Evolutionary conservation across 1,140 invertebrate species (phyloP).

Genomic region (Achroia grisella): DNA sequence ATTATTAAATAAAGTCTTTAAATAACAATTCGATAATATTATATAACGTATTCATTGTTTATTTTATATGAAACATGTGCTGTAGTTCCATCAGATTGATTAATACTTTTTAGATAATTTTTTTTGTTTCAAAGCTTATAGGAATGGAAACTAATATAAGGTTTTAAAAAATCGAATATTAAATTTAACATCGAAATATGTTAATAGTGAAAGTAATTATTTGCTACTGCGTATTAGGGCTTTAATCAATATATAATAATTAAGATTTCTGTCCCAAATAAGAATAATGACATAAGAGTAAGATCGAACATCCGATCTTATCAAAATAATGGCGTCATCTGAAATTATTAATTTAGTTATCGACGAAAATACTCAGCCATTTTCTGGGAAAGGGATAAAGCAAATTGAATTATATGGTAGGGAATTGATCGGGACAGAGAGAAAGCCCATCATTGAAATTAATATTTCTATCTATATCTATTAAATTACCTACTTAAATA

Average conservation of each 20-base stretch:
- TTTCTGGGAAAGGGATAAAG: conserved; percentile 51
- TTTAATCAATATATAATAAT: neutral
- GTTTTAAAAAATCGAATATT: no score
- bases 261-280: neutral
- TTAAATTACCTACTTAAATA: neutral
- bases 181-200: no score
- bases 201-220: neutral
- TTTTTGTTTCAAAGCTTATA: no score
- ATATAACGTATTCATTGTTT: no score
- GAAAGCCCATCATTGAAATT: conserved; percentile 23
- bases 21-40: no score
- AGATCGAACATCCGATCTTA: conserved; percentile 12
- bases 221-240: neutral
- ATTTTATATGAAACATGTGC: no score
- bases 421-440: conserved; percentile 42
- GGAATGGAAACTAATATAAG: no score
- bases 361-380: conserved; percentile 42
- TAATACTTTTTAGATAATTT: no score
- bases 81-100: no score
- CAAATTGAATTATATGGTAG: conserved; percentile 57
- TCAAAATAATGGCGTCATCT: conserved; percentile 43
- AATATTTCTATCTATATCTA: conserved; percentile 13
- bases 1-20: no score
- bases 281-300: neutral
- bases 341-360: conserved; percentile 57